Base-by-base conservation (phyloP, 2,797 vertebrate species). In the Rhinogobio ventralis region DNA sequence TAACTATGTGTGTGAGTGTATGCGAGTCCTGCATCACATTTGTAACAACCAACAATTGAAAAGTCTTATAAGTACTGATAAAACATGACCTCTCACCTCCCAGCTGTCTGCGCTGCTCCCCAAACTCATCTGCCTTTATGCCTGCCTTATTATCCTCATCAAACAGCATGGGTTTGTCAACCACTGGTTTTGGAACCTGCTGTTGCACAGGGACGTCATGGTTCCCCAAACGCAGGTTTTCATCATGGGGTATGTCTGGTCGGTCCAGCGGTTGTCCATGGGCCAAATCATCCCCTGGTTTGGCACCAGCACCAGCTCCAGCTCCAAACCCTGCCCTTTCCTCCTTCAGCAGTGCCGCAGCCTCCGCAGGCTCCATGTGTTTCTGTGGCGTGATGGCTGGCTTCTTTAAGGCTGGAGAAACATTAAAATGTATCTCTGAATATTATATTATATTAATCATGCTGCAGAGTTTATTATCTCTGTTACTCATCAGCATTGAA, bases 101-200 rank as follows among this genome's bases (percentile, higher is more conserved):
- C 46, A 93, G 86, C 51, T 93, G 95, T 84, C 92, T 93, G 53
- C 91, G 92, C 82, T 94, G 92, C 85, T 95, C 95, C 79, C 94
- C 95, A 75, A 96, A 88, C 89, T 96, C 95, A 20, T 95, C 95
- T 0, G 94, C 94, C 87, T 91, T 93, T 51, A 96, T 91, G 19
- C 87, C 92, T 3, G 83, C 92, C 86, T 95, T 96, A 89, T 93
- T 95, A 85, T 95, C 93, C 82, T 95, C 95, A 80, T 93, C 94
- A 82, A 94, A 93, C 4, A 94, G 91, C n/a, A 93, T 46, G 0
- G 93, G 91, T 81, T 93, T 93, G 84, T 94, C 93, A 3, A 49
- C 87, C 74, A 88, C 79, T 1, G 91, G 91, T 88, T 90, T 88
- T 10, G 90, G 89, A 5, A 89, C 55, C 81, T 88, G 89, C 71